phyloP scores from a whole-genome alignment of 2,113 vertebrate species.

The Lamprologus sp. region DNA sequence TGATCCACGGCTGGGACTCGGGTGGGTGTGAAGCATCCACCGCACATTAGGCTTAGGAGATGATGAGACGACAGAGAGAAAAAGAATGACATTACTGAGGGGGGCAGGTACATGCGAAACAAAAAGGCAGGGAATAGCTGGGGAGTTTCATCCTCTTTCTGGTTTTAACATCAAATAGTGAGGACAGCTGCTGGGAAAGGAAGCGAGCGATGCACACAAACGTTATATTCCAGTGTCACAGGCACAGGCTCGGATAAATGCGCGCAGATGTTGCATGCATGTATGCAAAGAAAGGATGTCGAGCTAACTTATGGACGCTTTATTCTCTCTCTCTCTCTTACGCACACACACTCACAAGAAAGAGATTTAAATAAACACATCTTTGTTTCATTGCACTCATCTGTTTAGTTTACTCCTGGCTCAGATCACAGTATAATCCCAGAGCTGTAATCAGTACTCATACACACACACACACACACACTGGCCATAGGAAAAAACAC shows the following conservation, averaged over 20 bases:
- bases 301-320: not conserved
- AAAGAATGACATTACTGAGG: not conserved
- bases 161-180: slow-evolving; percentile 21
- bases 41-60: not conserved
- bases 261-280: not conserved
- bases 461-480: not conserved
- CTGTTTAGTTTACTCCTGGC: slow-evolving; percentile 13
- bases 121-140: not conserved
- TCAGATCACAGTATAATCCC: not conserved
- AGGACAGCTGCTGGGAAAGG: not conserved
- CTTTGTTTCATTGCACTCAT: slow-evolving; percentile 21
- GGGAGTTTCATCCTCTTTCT: not conserved
- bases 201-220: not conserved
- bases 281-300: not conserved
- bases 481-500: not conserved
- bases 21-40: not conserved
- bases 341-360: not conserved
- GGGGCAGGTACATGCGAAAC: not conserved
- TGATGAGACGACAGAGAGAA: not conserved
- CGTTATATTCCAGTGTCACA: not conserved
- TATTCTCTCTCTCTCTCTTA: not conserved
- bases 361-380: slow-evolving; percentile 26
- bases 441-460: not conserved
- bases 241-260: not conserved
- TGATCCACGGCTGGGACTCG: not conserved